Evolutionary conservation across 2,113 vertebrate genomes (phyloP).

Genomic region (Raja brachyura): DNA sequence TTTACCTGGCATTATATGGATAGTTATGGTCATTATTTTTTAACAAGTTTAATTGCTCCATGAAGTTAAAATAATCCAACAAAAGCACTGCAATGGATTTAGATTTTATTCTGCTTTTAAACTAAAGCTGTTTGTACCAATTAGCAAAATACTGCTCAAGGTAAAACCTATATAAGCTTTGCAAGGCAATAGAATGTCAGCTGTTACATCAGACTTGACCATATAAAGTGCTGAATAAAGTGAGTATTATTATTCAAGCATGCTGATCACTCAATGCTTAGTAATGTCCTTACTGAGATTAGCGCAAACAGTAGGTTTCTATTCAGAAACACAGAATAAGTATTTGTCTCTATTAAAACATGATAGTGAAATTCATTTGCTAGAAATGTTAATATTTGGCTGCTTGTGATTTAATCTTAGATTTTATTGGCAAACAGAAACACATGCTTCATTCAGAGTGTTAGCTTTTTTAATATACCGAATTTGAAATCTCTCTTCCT

Average conservation of each 20-base stretch:
- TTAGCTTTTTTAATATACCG: neutral
- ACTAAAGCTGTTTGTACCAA: slow-evolving; percentile 25
- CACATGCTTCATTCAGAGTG: neutral
- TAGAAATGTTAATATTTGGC: neutral
- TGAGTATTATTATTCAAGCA: slow-evolving; percentile 31
- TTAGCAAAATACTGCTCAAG: slow-evolving; percentile 23
- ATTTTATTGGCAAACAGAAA: neutral
- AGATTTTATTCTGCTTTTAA: slow-evolving; percentile 4
- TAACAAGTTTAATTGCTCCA: slow-evolving; percentile 23
- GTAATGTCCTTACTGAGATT: slow-evolving; percentile 33
- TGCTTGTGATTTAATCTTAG: neutral
- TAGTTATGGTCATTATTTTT: slow-evolving; percentile 9
- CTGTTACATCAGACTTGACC: slow-evolving; percentile 14
- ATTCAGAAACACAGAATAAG: slow-evolving; percentile 22
- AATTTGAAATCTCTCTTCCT: neutral
- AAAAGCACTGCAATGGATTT: neutral
- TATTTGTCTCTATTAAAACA: slow-evolving; percentile 25
- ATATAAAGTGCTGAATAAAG: slow-evolving; percentile 23
- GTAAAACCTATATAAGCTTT: slow-evolving; percentile 33
- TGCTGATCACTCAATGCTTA: slow-evolving; percentile 25
- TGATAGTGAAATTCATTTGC: neutral
- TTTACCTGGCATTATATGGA: neutral
- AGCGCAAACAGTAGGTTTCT: slow-evolving; percentile 18
- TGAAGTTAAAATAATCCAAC: slow-evolving; percentile 29
- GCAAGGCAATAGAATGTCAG: slow-evolving; percentile 15